These are phyloP conservation scores for Oncorhynchus mykiss DNA, from an alignment of 2,113 vertebrate species.

Conservation along the genomic window DNA sequence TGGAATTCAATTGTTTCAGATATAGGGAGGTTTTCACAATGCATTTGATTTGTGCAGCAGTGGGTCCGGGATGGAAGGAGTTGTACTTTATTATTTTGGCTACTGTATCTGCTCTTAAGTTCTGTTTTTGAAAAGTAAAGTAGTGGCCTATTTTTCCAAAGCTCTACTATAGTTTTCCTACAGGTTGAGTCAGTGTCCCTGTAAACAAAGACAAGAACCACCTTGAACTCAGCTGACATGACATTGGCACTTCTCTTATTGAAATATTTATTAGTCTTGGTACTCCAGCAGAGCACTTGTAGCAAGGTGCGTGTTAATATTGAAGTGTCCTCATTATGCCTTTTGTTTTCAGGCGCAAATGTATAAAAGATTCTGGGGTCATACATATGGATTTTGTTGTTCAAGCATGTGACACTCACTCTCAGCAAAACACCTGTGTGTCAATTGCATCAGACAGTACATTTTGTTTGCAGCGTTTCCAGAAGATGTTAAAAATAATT, in stretches of 20 bases:
- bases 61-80: no score
- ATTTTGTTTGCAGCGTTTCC: slow-evolving; percentile 10
- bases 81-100: no score
- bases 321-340: slow-evolving; percentile 24
- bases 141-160: no score
- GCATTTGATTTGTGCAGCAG: no score
- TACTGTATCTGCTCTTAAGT: no score
- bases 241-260: slow-evolving; percentile 10
- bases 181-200: no score
- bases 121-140: no score
- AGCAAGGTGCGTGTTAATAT: slow-evolving; percentile 19
- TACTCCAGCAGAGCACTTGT: not conserved
- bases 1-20: no score
- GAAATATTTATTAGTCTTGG: slow-evolving; percentile 16
- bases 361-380: slow-evolving; percentile 7
- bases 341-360: slow-evolving; percentile 24
- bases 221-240: no score
- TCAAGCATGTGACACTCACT: slow-evolving; percentile 30
- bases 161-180: no score
- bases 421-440: slow-evolving; percentile 23
- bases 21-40: no score
- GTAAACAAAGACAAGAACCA: no score
- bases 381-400: slow-evolving; percentile 39
- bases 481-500: slow-evolving; percentile 37
- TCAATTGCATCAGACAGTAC: slow-evolving; percentile 26